Conservation (phyloP, 2,113 vertebrate genomes). For the Leptosomus discolor region DNA sequence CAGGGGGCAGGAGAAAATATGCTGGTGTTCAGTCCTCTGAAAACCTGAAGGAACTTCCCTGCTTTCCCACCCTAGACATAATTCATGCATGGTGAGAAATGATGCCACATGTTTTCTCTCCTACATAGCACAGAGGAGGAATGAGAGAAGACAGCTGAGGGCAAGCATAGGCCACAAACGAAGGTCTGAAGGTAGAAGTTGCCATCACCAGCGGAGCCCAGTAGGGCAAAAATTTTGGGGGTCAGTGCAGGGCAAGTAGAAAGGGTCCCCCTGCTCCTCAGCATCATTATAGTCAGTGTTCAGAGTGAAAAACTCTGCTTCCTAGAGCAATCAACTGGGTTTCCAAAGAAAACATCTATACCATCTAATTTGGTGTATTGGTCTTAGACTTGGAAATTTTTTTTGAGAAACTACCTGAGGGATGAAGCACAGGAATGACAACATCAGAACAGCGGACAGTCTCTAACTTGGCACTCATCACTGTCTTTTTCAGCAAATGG, state of each 20-base stretch:
- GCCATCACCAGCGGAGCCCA: neutral
- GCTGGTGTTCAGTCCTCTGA: neutral
- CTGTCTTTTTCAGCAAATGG: rapidly evolving
- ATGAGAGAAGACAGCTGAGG: neutral
- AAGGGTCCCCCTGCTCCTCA: neutral
- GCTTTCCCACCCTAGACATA: neutral
- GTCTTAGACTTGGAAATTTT: neutral
- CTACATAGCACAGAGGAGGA: neutral
- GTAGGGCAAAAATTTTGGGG: neutral
- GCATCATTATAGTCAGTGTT: neutral
- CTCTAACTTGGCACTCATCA: neutral
- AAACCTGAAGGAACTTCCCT: neutral
- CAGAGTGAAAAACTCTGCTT: neutral
- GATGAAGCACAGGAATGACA: neutral
- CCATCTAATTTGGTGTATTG: neutral
- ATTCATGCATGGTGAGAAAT: neutral
- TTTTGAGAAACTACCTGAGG: neutral
- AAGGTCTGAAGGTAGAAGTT: neutral
- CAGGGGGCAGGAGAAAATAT: neutral
- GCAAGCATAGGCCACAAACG: neutral
- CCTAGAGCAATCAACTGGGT: neutral
- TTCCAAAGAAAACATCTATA: neutral
- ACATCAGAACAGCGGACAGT: neutral
- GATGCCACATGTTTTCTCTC: neutral
- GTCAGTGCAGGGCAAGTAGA: neutral